These are phyloP conservation scores for Xanthorhoe spadicearia DNA, from an alignment of 2,888 invertebrate genomes.

Conservation along the genomic window DNA sequence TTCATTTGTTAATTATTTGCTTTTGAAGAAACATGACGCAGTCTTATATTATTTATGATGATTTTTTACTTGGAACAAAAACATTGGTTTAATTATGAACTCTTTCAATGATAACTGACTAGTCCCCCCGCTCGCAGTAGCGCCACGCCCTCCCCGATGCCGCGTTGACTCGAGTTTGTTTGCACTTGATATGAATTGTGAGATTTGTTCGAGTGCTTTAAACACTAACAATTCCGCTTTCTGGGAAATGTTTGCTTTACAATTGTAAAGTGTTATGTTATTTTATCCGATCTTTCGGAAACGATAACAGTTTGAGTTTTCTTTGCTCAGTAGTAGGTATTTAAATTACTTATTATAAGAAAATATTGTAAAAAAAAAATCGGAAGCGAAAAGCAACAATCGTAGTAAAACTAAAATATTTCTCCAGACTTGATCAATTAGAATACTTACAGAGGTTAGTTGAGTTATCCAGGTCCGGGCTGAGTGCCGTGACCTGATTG, in stretches of 20 bases:
- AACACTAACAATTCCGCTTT: constrained; percentile 24
- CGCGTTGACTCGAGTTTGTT: constrained; percentile 38
- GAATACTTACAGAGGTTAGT: constrained; percentile 7
- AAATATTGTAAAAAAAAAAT: too few relatives aligned
- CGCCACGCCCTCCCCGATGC: constrained; percentile 21
- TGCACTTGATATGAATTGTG: constrained; percentile 41
- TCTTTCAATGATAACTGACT: not conserved
- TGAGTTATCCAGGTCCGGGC: not conserved
- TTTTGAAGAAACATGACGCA: too few relatives aligned
- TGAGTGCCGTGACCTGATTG: constrained; percentile 14
- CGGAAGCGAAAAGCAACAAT: too few relatives aligned
- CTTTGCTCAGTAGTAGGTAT: too few relatives aligned
- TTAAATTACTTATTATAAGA: too few relatives aligned
- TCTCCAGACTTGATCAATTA: constrained; percentile 19
- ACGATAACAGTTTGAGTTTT: too few relatives aligned
- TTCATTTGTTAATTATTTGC: too few relatives aligned
- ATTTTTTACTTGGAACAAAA: too few relatives aligned
- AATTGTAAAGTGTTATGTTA: constrained; percentile 1
- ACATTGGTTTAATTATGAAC: too few relatives aligned
- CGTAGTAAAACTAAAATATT: not conserved
- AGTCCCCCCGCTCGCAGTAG: constrained; percentile 15
- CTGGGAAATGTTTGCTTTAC: constrained; percentile 9
- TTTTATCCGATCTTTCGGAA: not conserved
- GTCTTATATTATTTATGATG: too few relatives aligned
- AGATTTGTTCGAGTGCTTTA: constrained; percentile 31